These are phyloP conservation scores for Hestina assimilis DNA, from an alignment of 1,140 invertebrate genomes.

Conservation along the genomic window DNA sequence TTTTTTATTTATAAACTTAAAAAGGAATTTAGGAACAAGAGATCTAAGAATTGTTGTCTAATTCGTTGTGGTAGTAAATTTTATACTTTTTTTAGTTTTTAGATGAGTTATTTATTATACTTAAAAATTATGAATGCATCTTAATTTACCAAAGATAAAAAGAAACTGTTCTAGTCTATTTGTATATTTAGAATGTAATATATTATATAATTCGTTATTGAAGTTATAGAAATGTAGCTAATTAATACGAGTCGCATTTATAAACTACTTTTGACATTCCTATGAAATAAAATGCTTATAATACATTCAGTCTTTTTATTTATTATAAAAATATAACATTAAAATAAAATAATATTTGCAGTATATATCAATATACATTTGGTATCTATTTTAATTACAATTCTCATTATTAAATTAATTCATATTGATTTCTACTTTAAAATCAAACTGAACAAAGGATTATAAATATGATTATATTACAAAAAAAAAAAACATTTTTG, in stretches of 20 bases:
- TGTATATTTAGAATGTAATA: not conserved
- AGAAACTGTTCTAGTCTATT: not conserved
- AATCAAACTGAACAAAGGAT: too few relatives aligned
- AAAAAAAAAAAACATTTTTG: too few relatives aligned
- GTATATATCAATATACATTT: not conserved
- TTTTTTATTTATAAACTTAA: too few relatives aligned
- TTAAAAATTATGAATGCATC: too few relatives aligned
- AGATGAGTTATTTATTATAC: too few relatives aligned
- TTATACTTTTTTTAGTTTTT: too few relatives aligned
- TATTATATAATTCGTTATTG: not conserved
- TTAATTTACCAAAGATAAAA: conserved; percentile 13
- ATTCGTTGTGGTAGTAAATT: too few relatives aligned
- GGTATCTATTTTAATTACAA: not conserved
- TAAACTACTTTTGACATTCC: not conserved
- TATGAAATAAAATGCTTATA: conserved; percentile 15
- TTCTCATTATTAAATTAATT: not conserved
- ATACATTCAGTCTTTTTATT: conserved; percentile 35
- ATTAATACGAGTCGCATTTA: not conserved
- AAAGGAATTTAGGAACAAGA: too few relatives aligned
- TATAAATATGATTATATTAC: too few relatives aligned
- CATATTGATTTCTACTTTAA: too few relatives aligned
- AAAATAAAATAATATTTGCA: not conserved
- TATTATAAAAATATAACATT: conserved; percentile 27
- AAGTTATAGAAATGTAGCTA: not conserved
- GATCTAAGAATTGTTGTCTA: too few relatives aligned